Evolutionary conservation across 2,797 vertebrate genomes (phyloP).

Genomic region (Pseudocheirus occidentalis): DNA sequence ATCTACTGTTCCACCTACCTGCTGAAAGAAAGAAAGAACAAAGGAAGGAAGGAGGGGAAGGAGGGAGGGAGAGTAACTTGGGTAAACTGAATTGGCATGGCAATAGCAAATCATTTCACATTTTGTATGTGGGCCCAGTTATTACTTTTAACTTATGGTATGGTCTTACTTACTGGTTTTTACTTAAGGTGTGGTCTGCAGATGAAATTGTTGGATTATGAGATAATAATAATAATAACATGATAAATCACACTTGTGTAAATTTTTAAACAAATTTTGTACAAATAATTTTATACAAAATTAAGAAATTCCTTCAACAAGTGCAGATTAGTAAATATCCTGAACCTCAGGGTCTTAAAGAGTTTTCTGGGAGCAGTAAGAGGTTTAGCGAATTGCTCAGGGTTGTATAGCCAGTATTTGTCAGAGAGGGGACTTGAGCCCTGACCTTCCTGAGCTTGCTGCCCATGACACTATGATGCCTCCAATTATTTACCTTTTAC

Average conservation of each 20-base stretch:
- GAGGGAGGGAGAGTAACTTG: too few relatives aligned
- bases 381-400: not conserved
- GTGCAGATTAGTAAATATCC: not conserved
- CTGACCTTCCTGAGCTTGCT: not conserved
- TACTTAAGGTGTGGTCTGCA: not conserved
- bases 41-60: too few relatives aligned
- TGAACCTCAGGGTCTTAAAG: not conserved
- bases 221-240: not conserved
- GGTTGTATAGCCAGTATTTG: not conserved
- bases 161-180: not conserved
- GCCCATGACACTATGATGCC: not conserved
- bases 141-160: not conserved
- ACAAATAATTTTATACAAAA: not conserved
- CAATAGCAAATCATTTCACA: not conserved
- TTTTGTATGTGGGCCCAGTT: not conserved
- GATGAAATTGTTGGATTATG: not conserved
- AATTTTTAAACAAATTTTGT: not conserved
- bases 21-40: not conserved
- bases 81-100: not conserved
- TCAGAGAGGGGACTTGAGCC: not conserved
- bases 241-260: not conserved
- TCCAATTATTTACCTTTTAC: not conserved
- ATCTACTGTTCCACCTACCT: not conserved
- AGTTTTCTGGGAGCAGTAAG: not conserved
- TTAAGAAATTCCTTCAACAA: not conserved